phyloP scores from a whole-genome alignment of 2,888 invertebrate genomes.

The Adelognathus sp. region DNA sequence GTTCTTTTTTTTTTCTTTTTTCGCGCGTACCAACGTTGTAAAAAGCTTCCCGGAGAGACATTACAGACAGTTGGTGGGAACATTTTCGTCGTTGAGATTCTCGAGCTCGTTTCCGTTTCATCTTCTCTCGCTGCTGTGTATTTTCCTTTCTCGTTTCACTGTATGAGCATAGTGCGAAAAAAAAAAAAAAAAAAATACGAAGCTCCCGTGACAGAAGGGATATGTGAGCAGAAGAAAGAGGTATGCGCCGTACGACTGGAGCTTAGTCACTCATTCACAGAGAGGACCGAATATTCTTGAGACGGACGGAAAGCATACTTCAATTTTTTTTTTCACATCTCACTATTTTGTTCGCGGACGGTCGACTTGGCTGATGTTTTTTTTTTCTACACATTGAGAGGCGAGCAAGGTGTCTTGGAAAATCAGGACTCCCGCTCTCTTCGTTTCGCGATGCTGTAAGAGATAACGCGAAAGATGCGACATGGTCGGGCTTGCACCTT shows the following conservation, averaged over 20 bases:
- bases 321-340: neutral
- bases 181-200: slow-evolving; percentile 15
- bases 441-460: neutral
- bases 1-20: neutral
- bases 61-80: neutral
- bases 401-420: neutral
- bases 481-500: slow-evolving; percentile 18
- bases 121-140: neutral
- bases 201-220: slow-evolving; percentile 12
- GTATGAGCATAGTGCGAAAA: neutral
- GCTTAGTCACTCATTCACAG: neutral
- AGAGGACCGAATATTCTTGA: neutral
- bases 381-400: neutral
- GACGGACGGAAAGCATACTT: neutral
- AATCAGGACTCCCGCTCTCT: neutral
- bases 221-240: neutral
- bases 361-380: neutral
- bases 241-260: neutral
- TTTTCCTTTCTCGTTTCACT: neutral
- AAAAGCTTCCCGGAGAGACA: neutral
- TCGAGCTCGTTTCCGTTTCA: slow-evolving; percentile 14
- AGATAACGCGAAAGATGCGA: slow-evolving; percentile 21
- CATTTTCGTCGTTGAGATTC: neutral
- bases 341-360: neutral
- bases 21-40: neutral